Conservation (phyloP, 2,113 vertebrate genomes). For the Oceanodroma tethys region DNA sequence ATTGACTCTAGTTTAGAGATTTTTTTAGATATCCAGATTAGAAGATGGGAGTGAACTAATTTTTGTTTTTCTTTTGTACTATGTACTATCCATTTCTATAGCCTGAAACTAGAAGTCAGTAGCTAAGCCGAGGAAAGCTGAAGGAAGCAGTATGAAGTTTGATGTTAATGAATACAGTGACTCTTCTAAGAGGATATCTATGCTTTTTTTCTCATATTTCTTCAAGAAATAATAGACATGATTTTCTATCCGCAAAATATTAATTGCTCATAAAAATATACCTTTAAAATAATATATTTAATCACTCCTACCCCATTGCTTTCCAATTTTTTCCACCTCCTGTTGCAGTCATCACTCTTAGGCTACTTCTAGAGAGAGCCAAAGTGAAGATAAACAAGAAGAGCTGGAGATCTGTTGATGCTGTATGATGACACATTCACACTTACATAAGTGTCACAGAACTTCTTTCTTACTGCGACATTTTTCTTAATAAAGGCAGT, state of each 20-base stretch:
- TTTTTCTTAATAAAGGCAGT: conserved; percentile 7
- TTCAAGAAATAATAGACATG: background rate
- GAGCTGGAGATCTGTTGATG: background rate
- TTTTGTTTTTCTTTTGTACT: background rate
- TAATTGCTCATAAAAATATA: background rate
- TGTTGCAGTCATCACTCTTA: background rate
- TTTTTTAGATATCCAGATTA: background rate
- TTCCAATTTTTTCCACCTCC: background rate
- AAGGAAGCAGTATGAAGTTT: background rate
- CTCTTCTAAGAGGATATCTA: background rate
- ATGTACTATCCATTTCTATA: background rate
- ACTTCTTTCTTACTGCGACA: background rate
- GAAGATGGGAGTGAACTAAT: background rate
- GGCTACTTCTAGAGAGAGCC: background rate
- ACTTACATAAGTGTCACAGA: background rate
- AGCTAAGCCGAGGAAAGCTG: background rate
- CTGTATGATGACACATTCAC: background rate
- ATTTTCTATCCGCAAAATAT: background rate
- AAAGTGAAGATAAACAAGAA: background rate
- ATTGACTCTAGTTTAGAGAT: background rate
- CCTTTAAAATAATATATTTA: background rate
- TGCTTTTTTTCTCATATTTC: background rate
- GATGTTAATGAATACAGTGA: background rate
- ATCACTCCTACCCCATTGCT: background rate
- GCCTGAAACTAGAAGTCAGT: background rate